Evolutionary conservation across 2,113 vertebrate species (phyloP).

Genomic region (Ammodytes dubius): DNA sequence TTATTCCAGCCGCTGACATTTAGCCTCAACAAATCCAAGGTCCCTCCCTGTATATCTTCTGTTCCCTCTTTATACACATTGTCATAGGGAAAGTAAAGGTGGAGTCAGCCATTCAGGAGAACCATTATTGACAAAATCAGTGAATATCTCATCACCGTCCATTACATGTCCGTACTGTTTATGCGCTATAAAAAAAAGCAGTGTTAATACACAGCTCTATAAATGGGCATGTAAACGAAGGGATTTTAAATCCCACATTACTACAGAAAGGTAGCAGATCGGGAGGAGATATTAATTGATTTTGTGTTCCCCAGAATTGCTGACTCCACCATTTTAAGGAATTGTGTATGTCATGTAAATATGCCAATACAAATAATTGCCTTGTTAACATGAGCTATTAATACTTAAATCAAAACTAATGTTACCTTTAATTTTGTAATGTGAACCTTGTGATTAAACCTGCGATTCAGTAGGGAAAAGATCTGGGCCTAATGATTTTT

Average conservation of each 20-base stretch:
- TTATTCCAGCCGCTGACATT: constrained; percentile 48
- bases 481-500: constrained; percentile 24
- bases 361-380: constrained; percentile 12
- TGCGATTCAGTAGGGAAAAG: constrained; percentile 52
- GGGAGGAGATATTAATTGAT: too few species aligned
- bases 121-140: too few species aligned
- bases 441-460: constrained; percentile 60
- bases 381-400: constrained; percentile 18
- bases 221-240: too few species aligned
- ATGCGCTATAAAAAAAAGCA: too few species aligned
- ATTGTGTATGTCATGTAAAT: constrained; percentile 8
- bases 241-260: too few species aligned
- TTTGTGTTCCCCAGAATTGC: too few species aligned
- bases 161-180: too few species aligned
- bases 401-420: constrained; percentile 16
- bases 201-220: too few species aligned
- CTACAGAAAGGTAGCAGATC: too few species aligned
- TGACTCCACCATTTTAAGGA: not conserved
- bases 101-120: too few species aligned
- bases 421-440: constrained; percentile 29
- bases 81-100: not conserved
- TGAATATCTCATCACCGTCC: too few species aligned
- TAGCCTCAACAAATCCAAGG: constrained; percentile 29
- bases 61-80: constrained; percentile 10
- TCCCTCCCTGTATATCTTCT: not conserved